phyloP scores from a whole-genome alignment of 2,113 vertebrate genomes.

The Panthera uncia region DNA sequence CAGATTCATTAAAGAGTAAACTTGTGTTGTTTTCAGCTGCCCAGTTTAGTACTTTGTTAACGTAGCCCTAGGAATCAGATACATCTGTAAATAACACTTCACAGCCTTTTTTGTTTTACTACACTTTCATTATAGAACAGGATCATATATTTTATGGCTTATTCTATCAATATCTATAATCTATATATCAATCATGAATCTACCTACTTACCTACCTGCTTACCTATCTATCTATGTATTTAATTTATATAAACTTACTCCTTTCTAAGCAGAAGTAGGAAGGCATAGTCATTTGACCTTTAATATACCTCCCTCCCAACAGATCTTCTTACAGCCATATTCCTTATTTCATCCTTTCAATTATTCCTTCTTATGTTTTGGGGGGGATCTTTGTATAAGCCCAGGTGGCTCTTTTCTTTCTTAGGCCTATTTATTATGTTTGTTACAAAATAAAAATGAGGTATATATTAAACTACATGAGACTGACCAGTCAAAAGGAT shows the following conservation, averaged over 20 bases:
- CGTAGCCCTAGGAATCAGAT: neutral
- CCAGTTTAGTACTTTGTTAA: neutral
- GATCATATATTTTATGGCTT: neutral
- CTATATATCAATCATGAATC: no score
- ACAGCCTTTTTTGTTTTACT: neutral
- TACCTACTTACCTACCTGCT: no score
- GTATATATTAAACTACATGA: neutral
- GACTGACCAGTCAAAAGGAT: neutral
- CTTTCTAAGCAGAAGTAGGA: neutral
- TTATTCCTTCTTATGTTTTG: neutral
- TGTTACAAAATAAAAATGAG: neutral
- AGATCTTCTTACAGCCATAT: neutral
- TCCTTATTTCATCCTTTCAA: neutral
- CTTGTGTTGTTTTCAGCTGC: neutral
- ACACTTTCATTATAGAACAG: neutral
- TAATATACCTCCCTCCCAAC: neutral
- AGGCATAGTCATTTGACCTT: neutral
- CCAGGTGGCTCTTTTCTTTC: neutral
- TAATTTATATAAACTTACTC: neutral
- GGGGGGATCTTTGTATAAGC: neutral
- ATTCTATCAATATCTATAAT: neutral
- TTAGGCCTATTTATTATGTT: neutral
- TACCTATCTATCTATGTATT: no score
- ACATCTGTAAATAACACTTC: neutral
- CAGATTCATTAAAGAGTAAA: neutral